Conservation (phyloP, 2,888 invertebrate genomes). For the Pollenia labialis region DNA sequence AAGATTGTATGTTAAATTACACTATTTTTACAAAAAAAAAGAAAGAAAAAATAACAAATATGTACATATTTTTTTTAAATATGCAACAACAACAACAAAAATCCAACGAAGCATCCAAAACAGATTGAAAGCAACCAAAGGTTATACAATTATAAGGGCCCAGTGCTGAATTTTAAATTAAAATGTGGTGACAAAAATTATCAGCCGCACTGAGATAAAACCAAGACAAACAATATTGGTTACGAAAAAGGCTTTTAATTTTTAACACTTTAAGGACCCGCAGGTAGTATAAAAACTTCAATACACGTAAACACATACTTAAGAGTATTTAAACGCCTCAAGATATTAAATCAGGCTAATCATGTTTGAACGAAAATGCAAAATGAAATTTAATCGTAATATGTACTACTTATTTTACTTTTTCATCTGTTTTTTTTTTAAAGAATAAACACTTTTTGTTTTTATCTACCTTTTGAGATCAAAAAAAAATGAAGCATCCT, state of each 20-base stretch:
- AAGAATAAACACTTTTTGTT: constrained; percentile 14
- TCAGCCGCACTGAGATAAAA: constrained; percentile 41
- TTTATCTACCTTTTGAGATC: constrained; percentile 59
- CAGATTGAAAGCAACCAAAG: constrained; percentile 19
- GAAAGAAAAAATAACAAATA: neutral
- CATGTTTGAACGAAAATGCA: constrained; percentile 29
- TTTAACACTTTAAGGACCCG: constrained; percentile 57
- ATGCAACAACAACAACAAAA: neutral
- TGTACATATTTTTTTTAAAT: neutral
- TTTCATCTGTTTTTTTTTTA: constrained; percentile 4
- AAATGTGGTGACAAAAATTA: constrained; percentile 67
- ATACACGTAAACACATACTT: neutral
- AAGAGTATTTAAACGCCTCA: constrained; percentile 31
- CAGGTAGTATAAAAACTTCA: constrained; percentile 41
- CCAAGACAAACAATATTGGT: neutral
- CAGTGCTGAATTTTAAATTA: constrained; percentile 22
- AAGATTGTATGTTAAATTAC: constrained; percentile 57
- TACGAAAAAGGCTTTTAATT: constrained; percentile 39
- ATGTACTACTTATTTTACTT: neutral
- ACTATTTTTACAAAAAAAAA: constrained; percentile 18
- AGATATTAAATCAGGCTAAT: constrained; percentile 55
- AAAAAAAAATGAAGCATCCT: constrained; percentile 44
- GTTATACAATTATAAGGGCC: constrained; percentile 59
- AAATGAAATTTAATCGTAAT: constrained; percentile 60
- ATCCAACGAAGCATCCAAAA: neutral